A percentile compares a stretch with the other conserved stretches of the same genome.
phyloP scores from a whole-genome alignment of 1,140 invertebrate genomes.

The Tigriopus japonicus region DNA sequence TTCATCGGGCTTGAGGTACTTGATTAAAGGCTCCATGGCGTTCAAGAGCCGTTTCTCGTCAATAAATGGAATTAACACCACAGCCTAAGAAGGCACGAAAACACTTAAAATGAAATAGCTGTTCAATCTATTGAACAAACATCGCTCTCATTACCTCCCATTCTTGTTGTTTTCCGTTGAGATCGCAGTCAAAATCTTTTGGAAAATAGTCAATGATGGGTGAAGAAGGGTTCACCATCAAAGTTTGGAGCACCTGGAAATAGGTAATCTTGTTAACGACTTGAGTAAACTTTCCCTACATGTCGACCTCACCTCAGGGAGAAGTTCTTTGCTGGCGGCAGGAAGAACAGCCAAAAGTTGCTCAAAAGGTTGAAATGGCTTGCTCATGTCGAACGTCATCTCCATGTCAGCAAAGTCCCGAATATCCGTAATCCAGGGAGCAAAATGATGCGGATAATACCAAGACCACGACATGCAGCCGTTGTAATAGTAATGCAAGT shows the following conservation, averaged over 20 bases:
- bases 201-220: conserved; percentile 81
- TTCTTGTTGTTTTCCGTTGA: conserved; percentile 72
- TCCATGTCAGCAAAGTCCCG: conserved; percentile 29
- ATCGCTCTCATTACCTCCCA: too few species aligned
- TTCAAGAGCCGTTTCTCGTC: conserved; percentile 54
- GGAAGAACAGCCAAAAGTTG: conserved; percentile 84
- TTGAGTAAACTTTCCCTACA: too few species aligned
- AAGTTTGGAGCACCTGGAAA: conserved; percentile 49
- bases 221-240: conserved; percentile 63
- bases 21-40: conserved; percentile 53
- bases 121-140: too few species aligned
- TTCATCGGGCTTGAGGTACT: conserved; percentile 27
- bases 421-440: conserved; percentile 85
- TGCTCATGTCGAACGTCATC: conserved; percentile 53
- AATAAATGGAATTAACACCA: conserved; percentile 91
- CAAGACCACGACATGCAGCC: conserved; percentile 92
- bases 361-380: conserved; percentile 82
- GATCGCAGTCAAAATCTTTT: conserved; percentile 54
- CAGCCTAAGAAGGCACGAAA: conserved; percentile 31
- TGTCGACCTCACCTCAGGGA: background rate
- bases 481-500: conserved; percentile 86
- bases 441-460: conserved; percentile 92
- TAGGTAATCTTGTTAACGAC: too few species aligned
- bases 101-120: too few species aligned
- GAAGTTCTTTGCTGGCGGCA: conserved; percentile 33